Evolutionary conservation across 2,797 vertebrate species (phyloP).

Genomic region (Phoebastria nigripes): DNA sequence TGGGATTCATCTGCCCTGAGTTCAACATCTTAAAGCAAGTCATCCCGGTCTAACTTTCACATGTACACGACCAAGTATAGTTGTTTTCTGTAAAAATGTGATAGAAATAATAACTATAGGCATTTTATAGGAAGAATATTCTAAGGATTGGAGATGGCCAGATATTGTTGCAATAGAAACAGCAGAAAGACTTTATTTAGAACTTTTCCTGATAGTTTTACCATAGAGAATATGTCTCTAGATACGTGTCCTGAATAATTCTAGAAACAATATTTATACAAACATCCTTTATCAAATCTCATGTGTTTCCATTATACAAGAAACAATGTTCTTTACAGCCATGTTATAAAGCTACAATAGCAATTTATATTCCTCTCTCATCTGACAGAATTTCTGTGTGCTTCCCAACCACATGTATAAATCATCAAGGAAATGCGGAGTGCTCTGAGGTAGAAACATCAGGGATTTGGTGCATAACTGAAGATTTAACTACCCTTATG

Average conservation of each 20-base stretch:
- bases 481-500: conserved; percentile 1
- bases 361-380: background rate
- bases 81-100: background rate
- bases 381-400: background rate
- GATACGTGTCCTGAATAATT: background rate
- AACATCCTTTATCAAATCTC: background rate
- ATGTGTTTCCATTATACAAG: background rate
- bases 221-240: background rate
- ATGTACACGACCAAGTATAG: background rate
- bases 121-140: background rate
- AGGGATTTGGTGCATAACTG: conserved; percentile 22
- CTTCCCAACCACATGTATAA: conserved; percentile 20
- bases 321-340: background rate
- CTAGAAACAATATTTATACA: background rate
- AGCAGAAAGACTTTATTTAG: background rate
- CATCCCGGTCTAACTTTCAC: background rate
- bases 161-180: background rate
- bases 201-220: background rate
- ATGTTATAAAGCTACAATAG: background rate
- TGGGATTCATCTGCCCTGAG: background rate
- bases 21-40: background rate
- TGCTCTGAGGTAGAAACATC: background rate
- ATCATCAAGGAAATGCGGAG: background rate
- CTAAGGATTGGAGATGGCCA: background rate
- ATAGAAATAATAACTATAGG: background rate